Base-by-base conservation (phyloP, 2,797 vertebrate genomes). In the Spinibarbus caldwelli region DNA sequence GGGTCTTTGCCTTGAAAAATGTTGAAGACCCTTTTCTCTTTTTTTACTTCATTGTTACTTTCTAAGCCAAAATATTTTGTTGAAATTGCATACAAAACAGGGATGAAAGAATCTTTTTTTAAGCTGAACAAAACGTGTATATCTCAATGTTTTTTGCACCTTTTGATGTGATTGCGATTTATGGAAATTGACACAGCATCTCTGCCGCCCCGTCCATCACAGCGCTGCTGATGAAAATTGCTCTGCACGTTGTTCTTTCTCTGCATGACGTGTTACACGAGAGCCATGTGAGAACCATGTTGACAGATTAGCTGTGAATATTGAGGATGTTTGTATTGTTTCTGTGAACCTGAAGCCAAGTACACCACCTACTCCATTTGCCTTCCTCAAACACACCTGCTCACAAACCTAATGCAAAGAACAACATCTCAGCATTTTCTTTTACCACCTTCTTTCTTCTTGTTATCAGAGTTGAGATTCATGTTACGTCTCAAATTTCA, bases 401-500 rank as follows among this genome's bases (percentile, higher is more conserved):
- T 49, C 41, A 47, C 31, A 68, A 80, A 38, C 47, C 23, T 47
- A 68, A 29, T 26, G 34, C 45, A 52, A 70, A 41, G 31, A 49
- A 70, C 5, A 78, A 19, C 36, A 62, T 57, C 14, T 59, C 26
- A n/a, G 29, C 34, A 12, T 45, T 75, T 83, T 73, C 12, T n/a
- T 64, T 31, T 15, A 26, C 10, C 29, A 45, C 17, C 43, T 19
- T 23, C 59, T 59, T 41, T 21, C n/a, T n/a, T n/a, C 34, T 36
- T 59, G 34, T 77, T 77, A 66, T 68, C 19, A 15, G 21, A 70
- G 64, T 45, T 70, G 49, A 84, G n/a, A 26, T 78, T 68, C 70
- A 47, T 23, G 49, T 72, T 71, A 62, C 64, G 62, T 71, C 29
- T 85, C 66, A 47, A 78, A 78, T 66, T 73, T 73, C 41, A 66